Evolutionary conservation across 2,113 vertebrate species (phyloP).

Genomic region (Baryphthengus martii): DNA sequence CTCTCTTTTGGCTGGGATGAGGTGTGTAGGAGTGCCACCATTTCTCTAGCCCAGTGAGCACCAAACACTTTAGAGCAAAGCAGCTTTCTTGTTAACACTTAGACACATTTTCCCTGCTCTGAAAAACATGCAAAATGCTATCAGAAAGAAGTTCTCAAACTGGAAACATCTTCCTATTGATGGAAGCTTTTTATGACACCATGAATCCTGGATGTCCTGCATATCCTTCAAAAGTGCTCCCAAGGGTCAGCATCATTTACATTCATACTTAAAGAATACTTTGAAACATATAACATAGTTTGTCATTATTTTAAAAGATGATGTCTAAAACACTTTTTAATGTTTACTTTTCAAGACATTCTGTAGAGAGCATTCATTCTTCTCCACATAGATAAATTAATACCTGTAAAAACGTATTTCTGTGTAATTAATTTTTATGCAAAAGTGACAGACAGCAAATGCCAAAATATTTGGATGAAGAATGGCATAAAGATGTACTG

Average conservation of each 20-base stretch:
- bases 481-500: not conserved
- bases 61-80: fast-evolving
- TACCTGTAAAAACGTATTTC: not conserved
- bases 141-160: not conserved
- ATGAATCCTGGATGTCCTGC: not conserved
- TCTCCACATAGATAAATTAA: not conserved
- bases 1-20: not conserved
- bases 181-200: not conserved
- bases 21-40: not conserved
- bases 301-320: not conserved
- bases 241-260: not conserved
- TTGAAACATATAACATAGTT: not conserved
- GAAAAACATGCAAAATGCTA: not conserved
- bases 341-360: not conserved
- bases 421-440: not conserved
- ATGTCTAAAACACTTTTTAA: not conserved
- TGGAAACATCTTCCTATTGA: not conserved
- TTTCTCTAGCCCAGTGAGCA: not conserved
- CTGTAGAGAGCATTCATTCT: not conserved
- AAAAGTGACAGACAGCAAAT: not conserved
- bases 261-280: not conserved
- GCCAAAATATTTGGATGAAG: not conserved
- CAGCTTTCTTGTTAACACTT: not conserved
- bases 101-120: not conserved
- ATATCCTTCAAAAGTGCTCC: not conserved